Evolutionary conservation across 2,113 vertebrate species (phyloP).

Genomic region (Macquaria ambigua): DNA sequence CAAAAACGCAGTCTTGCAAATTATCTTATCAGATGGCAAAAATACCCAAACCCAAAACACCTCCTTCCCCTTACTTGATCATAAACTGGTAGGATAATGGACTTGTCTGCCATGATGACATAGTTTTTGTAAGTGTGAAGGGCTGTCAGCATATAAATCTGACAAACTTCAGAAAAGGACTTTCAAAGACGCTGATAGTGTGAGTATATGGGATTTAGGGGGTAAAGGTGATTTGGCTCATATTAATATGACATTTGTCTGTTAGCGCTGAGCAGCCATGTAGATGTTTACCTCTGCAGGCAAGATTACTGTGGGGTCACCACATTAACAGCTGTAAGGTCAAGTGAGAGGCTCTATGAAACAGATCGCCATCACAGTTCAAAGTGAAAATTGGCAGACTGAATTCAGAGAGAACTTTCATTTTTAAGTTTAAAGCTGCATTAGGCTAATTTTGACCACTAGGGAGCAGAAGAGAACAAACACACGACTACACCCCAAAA

Average conservation of each 20-base stretch:
- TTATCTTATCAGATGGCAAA: not conserved
- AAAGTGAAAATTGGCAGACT: not conserved
- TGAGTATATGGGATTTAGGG: constrained; percentile 11
- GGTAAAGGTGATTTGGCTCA: constrained; percentile 67
- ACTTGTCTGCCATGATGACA: constrained; percentile 28
- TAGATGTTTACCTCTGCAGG: constrained; percentile 49
- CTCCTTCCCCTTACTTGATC: constrained; percentile 11
- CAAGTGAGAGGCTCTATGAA: constrained; percentile 23
- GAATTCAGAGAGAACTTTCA: not conserved
- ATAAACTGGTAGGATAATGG: constrained; percentile 36
- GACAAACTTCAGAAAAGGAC: constrained; percentile 70
- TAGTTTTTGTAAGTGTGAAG: constrained; percentile 38
- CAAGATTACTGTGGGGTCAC: constrained; percentile 44
- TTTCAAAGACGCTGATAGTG: constrained; percentile 39
- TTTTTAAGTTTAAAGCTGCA: not conserved
- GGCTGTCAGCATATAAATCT: constrained; percentile 78
- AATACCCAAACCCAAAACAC: not conserved
- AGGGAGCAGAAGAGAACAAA: not conserved
- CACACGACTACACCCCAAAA: not conserved
- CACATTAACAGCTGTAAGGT: constrained; percentile 68
- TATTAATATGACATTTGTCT: constrained; percentile 77
- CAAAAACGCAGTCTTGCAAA: not conserved
- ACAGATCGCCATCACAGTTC: not conserved
- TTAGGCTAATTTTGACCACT: not conserved
- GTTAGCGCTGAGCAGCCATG: constrained; percentile 64